Conservation (phyloP, 2,113 vertebrate genomes). For the Thunnus maccoyii region DNA sequence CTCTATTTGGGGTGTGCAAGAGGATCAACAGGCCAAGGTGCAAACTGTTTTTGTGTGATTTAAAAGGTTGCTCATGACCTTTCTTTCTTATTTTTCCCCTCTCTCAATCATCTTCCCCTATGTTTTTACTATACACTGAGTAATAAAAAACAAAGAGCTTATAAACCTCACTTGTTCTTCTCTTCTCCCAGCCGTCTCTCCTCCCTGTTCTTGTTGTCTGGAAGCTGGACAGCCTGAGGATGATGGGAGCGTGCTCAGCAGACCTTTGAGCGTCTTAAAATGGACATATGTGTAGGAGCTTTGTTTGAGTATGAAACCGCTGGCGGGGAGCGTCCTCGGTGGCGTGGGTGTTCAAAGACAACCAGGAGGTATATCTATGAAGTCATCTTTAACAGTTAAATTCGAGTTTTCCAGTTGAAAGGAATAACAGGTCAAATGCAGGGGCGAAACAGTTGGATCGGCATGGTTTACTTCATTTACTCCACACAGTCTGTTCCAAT, state of each 20-base stretch:
- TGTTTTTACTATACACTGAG: neutral
- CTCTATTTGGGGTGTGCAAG: slow-evolving; percentile 31
- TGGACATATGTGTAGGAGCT: slow-evolving; percentile 69
- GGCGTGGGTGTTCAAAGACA: slow-evolving; percentile 66
- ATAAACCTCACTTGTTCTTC: slow-evolving; percentile 41
- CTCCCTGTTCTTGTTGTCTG: slow-evolving; percentile 39
- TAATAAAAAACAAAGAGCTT: slow-evolving; percentile 37
- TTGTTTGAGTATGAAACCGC: slow-evolving; percentile 58
- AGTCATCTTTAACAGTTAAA: slow-evolving; percentile 65
- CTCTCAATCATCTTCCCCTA: neutral
- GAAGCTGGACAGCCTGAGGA: slow-evolving; percentile 44
- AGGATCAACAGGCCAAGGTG: slow-evolving; percentile 51
- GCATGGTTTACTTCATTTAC: slow-evolving; percentile 52
- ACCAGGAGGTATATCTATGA: slow-evolving; percentile 62
- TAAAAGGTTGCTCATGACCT: slow-evolving; percentile 21
- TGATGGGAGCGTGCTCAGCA: slow-evolving; percentile 44
- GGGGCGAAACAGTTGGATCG: slow-evolving; percentile 56
- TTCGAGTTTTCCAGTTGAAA: slow-evolving; percentile 32
- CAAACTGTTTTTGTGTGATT: slow-evolving; percentile 32
- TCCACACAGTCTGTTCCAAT: slow-evolving; percentile 59
- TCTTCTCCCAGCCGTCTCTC: slow-evolving; percentile 16
- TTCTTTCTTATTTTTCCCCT: slow-evolving; percentile 8
- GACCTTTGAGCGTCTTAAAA: slow-evolving; percentile 60
- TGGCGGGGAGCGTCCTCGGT: neutral
- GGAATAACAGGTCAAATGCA: slow-evolving; percentile 54